Conservation (phyloP, 2,888 invertebrate genomes). For the Dynastes grantii region DNA sequence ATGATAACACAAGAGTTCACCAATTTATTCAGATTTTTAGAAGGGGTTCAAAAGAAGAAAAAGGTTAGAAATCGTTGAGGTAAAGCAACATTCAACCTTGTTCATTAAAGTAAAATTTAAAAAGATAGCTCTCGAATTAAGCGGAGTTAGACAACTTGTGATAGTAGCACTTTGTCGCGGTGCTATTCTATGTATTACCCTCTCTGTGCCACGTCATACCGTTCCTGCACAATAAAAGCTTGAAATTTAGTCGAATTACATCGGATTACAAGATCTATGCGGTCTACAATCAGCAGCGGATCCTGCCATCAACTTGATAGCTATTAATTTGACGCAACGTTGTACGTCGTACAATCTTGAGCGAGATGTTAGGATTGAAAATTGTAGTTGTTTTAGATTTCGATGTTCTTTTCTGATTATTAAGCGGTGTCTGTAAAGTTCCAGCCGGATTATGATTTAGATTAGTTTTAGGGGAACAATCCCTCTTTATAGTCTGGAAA, state of each 20-base stretch:
- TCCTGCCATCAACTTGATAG: not conserved
- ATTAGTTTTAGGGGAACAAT: not conserved
- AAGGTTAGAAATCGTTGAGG: not conserved
- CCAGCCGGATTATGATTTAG: not conserved
- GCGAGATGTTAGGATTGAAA: not conserved
- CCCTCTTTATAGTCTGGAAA: not conserved
- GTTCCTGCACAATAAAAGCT: not conserved
- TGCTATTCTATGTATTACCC: not conserved
- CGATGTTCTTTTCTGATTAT: not conserved
- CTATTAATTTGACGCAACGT: not conserved
- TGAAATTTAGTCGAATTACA: constrained; percentile 1
- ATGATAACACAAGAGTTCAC: no score
- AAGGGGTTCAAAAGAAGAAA: no score
- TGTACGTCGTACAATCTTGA: not conserved
- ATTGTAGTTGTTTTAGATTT: not conserved
- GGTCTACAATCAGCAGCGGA: not conserved
- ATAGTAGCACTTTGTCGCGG: not conserved
- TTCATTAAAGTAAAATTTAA: not conserved
- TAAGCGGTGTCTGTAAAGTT: not conserved
- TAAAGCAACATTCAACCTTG: not conserved
- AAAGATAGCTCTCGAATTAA: no score
- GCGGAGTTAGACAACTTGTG: not conserved
- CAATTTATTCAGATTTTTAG: no score
- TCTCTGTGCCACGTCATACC: not conserved
- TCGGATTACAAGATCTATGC: not conserved